Conservation (phyloP, 2,113 vertebrate species). For the Suncus etruscus region DNA sequence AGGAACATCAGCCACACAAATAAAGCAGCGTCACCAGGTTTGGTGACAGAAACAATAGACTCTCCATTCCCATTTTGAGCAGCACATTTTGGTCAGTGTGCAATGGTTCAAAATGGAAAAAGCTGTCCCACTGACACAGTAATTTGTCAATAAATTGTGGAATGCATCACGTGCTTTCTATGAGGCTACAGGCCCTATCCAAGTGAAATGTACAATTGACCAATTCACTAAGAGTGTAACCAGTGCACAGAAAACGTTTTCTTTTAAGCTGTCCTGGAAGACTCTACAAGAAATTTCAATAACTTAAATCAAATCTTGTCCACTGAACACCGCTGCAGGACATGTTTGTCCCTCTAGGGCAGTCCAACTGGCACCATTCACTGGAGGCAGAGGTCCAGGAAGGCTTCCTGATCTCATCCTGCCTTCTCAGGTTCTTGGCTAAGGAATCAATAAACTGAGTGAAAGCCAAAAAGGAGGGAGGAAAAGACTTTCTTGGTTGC, state of each 20-base stretch:
- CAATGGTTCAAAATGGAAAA: neutral
- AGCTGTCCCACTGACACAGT: constrained; percentile 40
- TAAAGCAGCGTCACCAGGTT: neutral
- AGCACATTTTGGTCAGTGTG: neutral
- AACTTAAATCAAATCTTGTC: constrained; percentile 21
- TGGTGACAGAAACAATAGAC: neutral
- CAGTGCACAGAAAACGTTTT: constrained; percentile 31
- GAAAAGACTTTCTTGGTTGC: constrained; percentile 40
- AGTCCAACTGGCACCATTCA: constrained; percentile 70
- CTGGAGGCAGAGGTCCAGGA: constrained; percentile 63
- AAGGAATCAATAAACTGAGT: constrained; percentile 69
- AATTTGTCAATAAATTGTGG: constrained; percentile 22
- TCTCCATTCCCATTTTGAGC: neutral
- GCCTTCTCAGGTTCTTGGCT: constrained; percentile 77
- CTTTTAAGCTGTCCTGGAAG: constrained; percentile 45
- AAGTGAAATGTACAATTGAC: neutral
- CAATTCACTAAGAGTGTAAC: neutral
- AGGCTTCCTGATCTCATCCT: constrained; percentile 68
- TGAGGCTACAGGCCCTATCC: neutral
- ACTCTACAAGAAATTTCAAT: constrained; percentile 31
- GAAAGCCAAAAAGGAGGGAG: constrained; percentile 55
- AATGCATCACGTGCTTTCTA: neutral
- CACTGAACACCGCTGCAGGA: constrained; percentile 21
- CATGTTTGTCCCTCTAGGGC: constrained; percentile 11
- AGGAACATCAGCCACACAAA: neutral